Conservation (phyloP, 1,140 invertebrate species). For the Drosophila sulfurigaster region DNA sequence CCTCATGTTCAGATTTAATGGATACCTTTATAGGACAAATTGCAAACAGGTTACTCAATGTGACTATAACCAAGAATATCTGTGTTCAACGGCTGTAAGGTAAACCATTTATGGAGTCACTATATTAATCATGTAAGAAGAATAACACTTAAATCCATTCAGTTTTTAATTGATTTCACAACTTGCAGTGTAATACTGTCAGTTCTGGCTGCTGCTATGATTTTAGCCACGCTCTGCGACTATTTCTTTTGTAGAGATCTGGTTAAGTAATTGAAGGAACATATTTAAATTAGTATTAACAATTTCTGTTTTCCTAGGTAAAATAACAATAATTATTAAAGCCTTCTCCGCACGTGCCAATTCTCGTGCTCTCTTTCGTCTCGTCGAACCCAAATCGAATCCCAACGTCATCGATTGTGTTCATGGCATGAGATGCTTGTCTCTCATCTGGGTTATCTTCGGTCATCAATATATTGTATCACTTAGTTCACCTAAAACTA, state of each 20-base stretch:
- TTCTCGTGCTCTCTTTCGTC: slow-evolving; percentile 44
- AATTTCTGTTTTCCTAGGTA: slow-evolving; percentile 16
- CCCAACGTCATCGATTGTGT: slow-evolving; percentile 84
- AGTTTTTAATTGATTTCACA: neutral
- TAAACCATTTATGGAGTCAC: slow-evolving; percentile 28
- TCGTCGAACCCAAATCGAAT: slow-evolving; percentile 45
- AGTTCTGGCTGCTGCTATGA: slow-evolving; percentile 20
- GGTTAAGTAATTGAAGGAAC: slow-evolving; percentile 33
- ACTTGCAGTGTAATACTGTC: slow-evolving; percentile 45
- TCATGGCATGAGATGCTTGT: slow-evolving; percentile 87
- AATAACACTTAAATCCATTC: neutral
- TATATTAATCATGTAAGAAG: slow-evolving; percentile 62
- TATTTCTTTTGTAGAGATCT: slow-evolving; percentile 53
- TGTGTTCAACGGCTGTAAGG: slow-evolving; percentile 45
- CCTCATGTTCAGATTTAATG: slow-evolving; percentile 49
- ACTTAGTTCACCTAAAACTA: slow-evolving; percentile 51
- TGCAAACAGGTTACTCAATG: slow-evolving; percentile 24
- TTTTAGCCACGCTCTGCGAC: slow-evolving; percentile 52
- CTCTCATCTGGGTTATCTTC: slow-evolving; percentile 88
- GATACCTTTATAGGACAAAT: slow-evolving; percentile 44
- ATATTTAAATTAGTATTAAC: neutral
- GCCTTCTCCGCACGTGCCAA: slow-evolving; percentile 60
- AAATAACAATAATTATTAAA: slow-evolving; percentile 45
- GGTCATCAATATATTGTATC: slow-evolving; percentile 86
- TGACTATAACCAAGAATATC: slow-evolving; percentile 20